Percentiles rank a stretch among this genome's conserved stretches.
Conservation (phyloP, 92 coral and sea anemone species). For the Galaxea fascicularis region DNA sequence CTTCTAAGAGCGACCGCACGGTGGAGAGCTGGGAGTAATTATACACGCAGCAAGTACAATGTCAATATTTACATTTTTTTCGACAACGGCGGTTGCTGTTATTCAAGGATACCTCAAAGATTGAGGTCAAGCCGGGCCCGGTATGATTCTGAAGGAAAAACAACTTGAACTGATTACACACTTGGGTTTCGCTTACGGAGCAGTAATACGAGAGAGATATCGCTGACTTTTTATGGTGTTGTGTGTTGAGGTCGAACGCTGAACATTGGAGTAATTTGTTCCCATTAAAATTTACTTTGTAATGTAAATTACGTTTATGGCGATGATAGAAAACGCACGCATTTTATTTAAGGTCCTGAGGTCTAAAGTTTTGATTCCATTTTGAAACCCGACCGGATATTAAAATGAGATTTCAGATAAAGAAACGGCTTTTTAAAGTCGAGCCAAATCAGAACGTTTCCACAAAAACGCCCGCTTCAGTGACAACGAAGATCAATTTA, state of each 20-base stretch:
- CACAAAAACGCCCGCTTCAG: neutral
- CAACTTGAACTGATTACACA: neutral
- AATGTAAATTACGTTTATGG: neutral
- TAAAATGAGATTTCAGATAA: neutral
- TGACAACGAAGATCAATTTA: neutral
- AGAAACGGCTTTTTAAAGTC: neutral
- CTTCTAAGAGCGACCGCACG: neutral
- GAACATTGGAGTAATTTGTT: neutral
- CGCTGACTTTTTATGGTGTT: no score
- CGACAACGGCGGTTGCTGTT: neutral
- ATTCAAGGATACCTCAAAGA: neutral
- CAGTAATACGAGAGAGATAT: no score
- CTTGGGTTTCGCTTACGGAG: no score
- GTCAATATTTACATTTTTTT: conserved; percentile 4
- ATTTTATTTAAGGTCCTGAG: neutral
- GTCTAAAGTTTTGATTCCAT: neutral
- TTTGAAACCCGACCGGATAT: conserved; percentile 12
- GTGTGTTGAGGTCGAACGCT: no score
- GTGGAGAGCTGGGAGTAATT: neutral
- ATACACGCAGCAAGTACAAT: neutral
- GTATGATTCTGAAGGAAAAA: neutral
- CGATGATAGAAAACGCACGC: neutral
- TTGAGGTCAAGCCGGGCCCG: neutral
- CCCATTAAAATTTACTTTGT: neutral
- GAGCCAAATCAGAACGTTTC: neutral